A percentile compares a stretch with the other conserved stretches of the same genome.
These are phyloP conservation scores for Solenopsis fugax DNA, from an alignment of 1,140 invertebrate species.

Conservation along the genomic window DNA sequence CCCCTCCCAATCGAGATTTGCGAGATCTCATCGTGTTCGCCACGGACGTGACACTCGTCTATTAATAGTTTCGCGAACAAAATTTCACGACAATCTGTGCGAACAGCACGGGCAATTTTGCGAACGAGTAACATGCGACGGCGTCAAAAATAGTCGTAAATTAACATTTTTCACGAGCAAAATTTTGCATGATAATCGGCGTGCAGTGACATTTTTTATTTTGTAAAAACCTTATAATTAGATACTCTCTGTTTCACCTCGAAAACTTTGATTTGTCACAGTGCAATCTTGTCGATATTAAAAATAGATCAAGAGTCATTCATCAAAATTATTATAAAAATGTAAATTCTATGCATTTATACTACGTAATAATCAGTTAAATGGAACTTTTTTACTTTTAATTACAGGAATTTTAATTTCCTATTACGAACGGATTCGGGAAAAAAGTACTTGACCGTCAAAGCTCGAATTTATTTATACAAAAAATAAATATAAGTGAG, in stretches of 20 bases:
- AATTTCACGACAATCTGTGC: constrained; percentile 26
- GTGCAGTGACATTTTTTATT: not conserved
- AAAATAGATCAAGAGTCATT: not conserved
- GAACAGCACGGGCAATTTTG: constrained; percentile 16
- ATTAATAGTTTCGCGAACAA: constrained; percentile 37
- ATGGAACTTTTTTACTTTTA: not conserved
- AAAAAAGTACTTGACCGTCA: not conserved
- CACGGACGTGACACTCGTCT: constrained; percentile 22
- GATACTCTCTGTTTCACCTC: not conserved
- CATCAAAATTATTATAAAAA: not conserved
- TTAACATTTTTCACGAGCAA: not conserved
- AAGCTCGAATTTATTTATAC: no score
- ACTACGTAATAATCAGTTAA: not conserved
- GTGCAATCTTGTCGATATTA: not conserved
- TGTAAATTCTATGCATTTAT: not conserved
- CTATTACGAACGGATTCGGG: not conserved
- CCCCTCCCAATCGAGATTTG: not conserved
- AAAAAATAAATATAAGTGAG: no score
- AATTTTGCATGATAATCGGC: not conserved
- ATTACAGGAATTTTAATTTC: not conserved
- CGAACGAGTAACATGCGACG: not conserved
- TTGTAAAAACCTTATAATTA: not conserved
- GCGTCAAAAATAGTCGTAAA: not conserved
- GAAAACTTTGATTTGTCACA: not conserved
- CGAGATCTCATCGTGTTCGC: not conserved